Base-by-base conservation (phyloP, 2,888 invertebrate species). In the Melangyna quadrimaculata region DNA sequence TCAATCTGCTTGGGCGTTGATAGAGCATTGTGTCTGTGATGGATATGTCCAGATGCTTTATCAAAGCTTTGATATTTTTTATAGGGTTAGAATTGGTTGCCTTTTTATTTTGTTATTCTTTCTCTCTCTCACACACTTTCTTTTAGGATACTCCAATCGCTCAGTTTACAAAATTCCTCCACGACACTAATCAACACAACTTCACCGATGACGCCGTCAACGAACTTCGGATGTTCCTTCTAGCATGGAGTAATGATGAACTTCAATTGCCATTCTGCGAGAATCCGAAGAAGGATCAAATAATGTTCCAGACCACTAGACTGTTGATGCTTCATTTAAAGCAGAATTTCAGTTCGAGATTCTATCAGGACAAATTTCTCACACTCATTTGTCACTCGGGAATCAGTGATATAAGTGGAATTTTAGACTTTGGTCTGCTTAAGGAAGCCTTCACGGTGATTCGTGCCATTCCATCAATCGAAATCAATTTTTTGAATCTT, bases 111-210 rank as follows among this genome's bases (percentile, higher is more conserved):
- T 17, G 2, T 5, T 10, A 7, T 24, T 14, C 1, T 65, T 70
- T 87, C 87, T 75, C 75, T 89, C 93, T 92, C 55, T n/a, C n/a
- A n/a, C n/a, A n/a, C n/a, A n/a, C n/a, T n/a, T n/a, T n/a, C n/a
- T n/a, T n/a, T n/a, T n/a, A 96, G 96, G 94, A 95, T 24, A 95
- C 94, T 90, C 94, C 95, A 0, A 91, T 96, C 10, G 93, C 93
- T 5, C 89, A 93, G 48, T 92, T 95, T 0, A 94, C 94, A 24
- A 93, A 94, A 19, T 95, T 95, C 88, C 92, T 95, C 0, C 91
- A 93, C 63, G 93, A 94, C 77, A 94, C 94, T 43, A 91, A 92
- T 10, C 90, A 92, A 63, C 92, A 92, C 40, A 90, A 91, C 27
- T 94, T 94, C 80, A 93, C 93, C 61, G 90, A 91, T 0, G 93